Percentiles rank a stretch among this genome's conserved stretches.
Evolutionary conservation across 2,888 invertebrate species (phyloP).

Genomic region (Tuta absoluta): DNA sequence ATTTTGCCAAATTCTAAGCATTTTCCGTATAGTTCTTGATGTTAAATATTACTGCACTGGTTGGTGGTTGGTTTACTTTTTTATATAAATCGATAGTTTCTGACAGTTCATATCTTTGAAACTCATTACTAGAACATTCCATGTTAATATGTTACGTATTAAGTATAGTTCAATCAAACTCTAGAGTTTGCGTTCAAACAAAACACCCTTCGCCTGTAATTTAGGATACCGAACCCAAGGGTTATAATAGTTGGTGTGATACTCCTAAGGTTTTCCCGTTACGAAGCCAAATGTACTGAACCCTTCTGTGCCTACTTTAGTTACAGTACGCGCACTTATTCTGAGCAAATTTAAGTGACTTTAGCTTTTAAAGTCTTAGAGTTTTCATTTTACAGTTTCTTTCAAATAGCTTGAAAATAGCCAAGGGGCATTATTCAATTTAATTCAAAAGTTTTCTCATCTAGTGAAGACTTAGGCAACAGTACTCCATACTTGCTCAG

Average conservation of each 20-base stretch:
- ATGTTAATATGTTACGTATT: conserved; percentile 39
- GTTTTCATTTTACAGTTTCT: no score
- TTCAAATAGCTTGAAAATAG: no score
- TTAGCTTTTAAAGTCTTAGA: no score
- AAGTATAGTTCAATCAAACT: background rate
- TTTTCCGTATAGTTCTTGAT: background rate
- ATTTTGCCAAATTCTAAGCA: background rate
- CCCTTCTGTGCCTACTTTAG: conserved; percentile 79
- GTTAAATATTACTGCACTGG: no score
- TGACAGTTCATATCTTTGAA: conserved; percentile 27
- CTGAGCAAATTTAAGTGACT: background rate
- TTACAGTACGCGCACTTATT: conserved; percentile 10
- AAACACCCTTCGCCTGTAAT: conserved; percentile 1
- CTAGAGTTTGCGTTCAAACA: no score
- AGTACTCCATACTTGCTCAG: background rate
- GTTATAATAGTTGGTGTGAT: conserved; percentile 73
- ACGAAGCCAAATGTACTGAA: conserved; percentile 80
- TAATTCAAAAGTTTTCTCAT: no score
- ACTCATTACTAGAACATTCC: conserved; percentile 59
- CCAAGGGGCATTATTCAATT: background rate
- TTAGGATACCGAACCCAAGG: conserved; percentile 52
- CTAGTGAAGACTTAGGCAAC: background rate
- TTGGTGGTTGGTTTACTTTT: background rate
- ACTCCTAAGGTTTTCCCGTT: conserved; percentile 71
- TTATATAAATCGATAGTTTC: background rate